Evolutionary conservation across 1,140 invertebrate species (phyloP), one percentile per base, ranked within the genome.

Genomic region (Brachionus plicatilis): DNA sequence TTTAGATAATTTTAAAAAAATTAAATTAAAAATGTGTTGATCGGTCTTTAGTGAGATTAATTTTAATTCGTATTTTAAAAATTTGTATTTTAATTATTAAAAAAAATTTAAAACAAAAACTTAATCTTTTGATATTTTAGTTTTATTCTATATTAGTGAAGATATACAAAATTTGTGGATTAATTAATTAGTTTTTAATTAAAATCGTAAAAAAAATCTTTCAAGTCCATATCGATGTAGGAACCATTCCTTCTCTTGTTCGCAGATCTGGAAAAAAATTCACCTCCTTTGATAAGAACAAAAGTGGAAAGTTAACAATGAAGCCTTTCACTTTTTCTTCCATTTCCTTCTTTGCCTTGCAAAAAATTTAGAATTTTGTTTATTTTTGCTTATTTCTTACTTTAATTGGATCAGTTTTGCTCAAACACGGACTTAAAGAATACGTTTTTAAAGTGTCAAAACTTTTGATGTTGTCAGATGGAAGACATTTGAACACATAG

Each of bases 231-330:
- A 41, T 72, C 3, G 68, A 33, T 41, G 14, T 41, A n/a, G 68
- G 68, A 6, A 72, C 33, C n/a, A 72, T 72, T 14, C 68, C 68
- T 72, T 72, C 68, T 20, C 29, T 33, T 41, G 68, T 72, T 43
- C 68, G n/a, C 1, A 72, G 29, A 41, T 72, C 29, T 9, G 68
- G 68, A 41, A 72, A 72, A 72, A 72, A 72, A 72, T 72, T 41
- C 29, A n/a, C 37, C 17, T 72, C 80, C 27, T 83, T 60, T 7
- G 43, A 43, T 1, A 68, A 3, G 43, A 83, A 83, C 24, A 45
- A 8, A 12, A 83, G 27, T 27, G 80, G 80, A 70, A 83, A 70
- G 24, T 83, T 66, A 9, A 83, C 80, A 11, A 83, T 70, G 33
- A 47, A 83, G 6, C 80, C 80, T 43, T 83, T 65, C 0, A 83